Conservation (phyloP, 1,140 invertebrate species). For the Drosophila parabipectinata region DNA sequence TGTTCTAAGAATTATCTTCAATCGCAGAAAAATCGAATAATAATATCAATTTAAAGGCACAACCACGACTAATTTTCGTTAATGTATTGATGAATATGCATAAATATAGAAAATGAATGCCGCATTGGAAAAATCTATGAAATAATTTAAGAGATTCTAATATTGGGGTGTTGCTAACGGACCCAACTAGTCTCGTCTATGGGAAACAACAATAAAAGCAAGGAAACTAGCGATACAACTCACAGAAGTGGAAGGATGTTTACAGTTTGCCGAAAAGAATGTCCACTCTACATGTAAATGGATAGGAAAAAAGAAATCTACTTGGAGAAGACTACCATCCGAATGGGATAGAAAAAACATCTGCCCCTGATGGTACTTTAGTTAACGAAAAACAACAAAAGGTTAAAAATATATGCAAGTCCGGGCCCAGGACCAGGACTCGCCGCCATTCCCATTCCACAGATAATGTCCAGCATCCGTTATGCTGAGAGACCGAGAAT, state of each 20-base stretch:
- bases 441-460: constrained; percentile 28
- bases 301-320: constrained; percentile 17
- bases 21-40: too few relatives aligned
- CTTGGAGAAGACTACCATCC: constrained; percentile 20
- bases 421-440: constrained; percentile 23
- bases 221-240: constrained; percentile 21
- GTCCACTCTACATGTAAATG: constrained; percentile 51
- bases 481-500: constrained; percentile 53
- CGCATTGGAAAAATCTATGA: constrained; percentile 9
- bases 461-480: constrained; percentile 77
- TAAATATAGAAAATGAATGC: constrained; percentile 51
- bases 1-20: too few relatives aligned
- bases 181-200: constrained; percentile 1
- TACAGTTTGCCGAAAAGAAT: constrained; percentile 53
- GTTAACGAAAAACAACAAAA: constrained; percentile 80
- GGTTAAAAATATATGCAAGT: constrained; percentile 78
- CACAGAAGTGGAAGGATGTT: constrained; percentile 34
- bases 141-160: constrained; percentile 6
- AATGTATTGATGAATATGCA: constrained; percentile 61
- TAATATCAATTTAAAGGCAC: constrained; percentile 43
- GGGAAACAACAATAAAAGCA: constrained; percentile 15
- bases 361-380: constrained; percentile 83
- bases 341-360: constrained; percentile 76
- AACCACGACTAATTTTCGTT: constrained; percentile 54
- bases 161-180: constrained; percentile 3